Base-by-base conservation (phyloP, 2,888 invertebrate genomes). In the Eilema caniola region DNA sequence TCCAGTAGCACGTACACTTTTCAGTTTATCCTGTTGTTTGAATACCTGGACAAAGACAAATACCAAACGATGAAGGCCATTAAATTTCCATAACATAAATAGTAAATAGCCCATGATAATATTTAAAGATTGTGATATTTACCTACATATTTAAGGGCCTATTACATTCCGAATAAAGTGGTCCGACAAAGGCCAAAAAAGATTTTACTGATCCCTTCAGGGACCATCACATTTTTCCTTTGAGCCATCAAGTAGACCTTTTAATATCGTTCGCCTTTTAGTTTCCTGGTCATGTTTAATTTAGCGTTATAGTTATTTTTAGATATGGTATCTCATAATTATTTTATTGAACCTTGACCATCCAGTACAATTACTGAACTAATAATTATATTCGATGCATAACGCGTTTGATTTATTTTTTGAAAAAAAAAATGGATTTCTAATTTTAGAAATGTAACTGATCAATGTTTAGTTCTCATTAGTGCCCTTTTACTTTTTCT, bases 151-250 rank as follows among this genome's bases (percentile, higher is more conserved):
- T 83, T 85, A 78, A 83, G 80, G 81, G 79, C 82, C 87, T 87
- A 87, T 88, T 87, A 86, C 86, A 80, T 85, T 82, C 77, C 81
- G 83, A 84, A 86, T 82, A 83, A 82, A 85, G 80, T 82, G 83
- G 78, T 66, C 76, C 75, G 75, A 82, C 74, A 83, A 83, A 86
- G 79, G 81, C 76, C 76, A 76, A 79, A 84, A 84, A 83, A 85
- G 75, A 77, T 80, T 85, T 84, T 82, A 83, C 82, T 85, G 85
- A 86, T 88, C 86, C 84, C 82, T 84, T 80, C 74, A 70, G 83
- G 82, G 85, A 81, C 81, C 83, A 82, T 85, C 84, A 79, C 83
- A 86, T 86, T 85, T 87, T 87, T 87, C 85, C 87, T 85, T 86
- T 89, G 83, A 86, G 72, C 76, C 79, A 78, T 80, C 81, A 80